phyloP scores from a whole-genome alignment of 2,888 invertebrate genomes.

The Automeris io region DNA sequence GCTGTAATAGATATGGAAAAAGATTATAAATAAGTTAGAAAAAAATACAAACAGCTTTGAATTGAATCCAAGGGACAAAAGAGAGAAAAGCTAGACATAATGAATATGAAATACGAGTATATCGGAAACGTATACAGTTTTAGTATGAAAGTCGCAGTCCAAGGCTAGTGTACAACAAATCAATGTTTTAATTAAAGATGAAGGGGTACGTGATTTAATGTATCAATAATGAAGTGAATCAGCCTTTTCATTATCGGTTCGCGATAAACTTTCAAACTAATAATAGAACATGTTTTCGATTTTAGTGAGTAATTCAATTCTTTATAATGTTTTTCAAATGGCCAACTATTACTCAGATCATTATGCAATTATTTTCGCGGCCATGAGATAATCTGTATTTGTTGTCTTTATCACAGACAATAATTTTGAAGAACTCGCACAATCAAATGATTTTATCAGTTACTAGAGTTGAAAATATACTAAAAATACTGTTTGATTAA shows the following conservation, averaged over 20 bases:
- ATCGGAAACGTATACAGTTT: too few relatives aligned
- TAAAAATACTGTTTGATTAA: background rate
- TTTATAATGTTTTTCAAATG: constrained; percentile 2
- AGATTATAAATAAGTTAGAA: too few relatives aligned
- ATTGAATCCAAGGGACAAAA: too few relatives aligned
- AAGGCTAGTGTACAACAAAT: background rate
- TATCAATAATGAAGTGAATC: constrained; percentile 1
- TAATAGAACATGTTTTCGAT: constrained; percentile 3
- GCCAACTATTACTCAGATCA: background rate
- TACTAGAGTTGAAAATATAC: background rate
- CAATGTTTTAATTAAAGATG: background rate
- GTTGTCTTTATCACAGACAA: background rate
- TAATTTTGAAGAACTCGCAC: too few relatives aligned
- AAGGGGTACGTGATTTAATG: constrained; percentile 1
- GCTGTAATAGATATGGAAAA: too few relatives aligned
- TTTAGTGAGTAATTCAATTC: constrained; percentile 1
- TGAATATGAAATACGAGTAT: too few relatives aligned
- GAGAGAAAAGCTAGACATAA: too few relatives aligned
- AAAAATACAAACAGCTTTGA: too few relatives aligned
- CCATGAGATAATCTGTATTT: background rate
- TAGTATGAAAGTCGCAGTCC: background rate
- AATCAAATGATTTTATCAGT: too few relatives aligned
- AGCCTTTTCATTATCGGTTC: background rate
- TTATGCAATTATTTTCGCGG: background rate
- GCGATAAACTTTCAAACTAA: background rate